Conservation (phyloP, 2,888 invertebrate genomes). For the Drosophila parthenogenetica region DNA sequence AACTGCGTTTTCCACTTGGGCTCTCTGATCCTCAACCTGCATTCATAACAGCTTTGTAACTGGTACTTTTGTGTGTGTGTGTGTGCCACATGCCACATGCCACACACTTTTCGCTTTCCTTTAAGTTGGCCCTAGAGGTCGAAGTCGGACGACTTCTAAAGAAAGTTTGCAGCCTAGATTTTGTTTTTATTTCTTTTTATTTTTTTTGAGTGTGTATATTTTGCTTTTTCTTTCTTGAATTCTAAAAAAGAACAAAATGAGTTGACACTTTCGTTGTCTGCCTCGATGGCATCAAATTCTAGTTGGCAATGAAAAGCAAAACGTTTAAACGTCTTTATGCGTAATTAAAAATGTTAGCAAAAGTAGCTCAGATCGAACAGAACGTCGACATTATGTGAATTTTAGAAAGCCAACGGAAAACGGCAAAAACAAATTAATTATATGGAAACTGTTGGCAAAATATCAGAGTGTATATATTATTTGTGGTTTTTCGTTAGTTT, state of each 20-base stretch:
- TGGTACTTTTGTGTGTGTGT: slow-evolving; percentile 28
- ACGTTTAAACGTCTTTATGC: slow-evolving; percentile 55
- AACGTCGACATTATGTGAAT: slow-evolving; percentile 15
- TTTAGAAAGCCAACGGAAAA: slow-evolving; percentile 65
- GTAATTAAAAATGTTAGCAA: slow-evolving; percentile 68
- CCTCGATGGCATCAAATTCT: slow-evolving; percentile 73
- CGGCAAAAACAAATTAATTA: slow-evolving; percentile 62
- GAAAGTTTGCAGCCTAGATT: slow-evolving; percentile 63
- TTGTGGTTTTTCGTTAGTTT: not conserved
- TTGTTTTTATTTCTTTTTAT: slow-evolving; percentile 2
- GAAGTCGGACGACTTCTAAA: slow-evolving; percentile 25
- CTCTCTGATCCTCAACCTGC: slow-evolving; percentile 39
- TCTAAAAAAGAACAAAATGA: slow-evolving; percentile 26
- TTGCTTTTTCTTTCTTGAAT: slow-evolving; percentile 20
- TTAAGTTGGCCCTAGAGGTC: slow-evolving; percentile 35
- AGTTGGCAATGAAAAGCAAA: slow-evolving; percentile 75
- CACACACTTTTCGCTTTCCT: slow-evolving; percentile 70
- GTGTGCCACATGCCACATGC: slow-evolving; percentile 52
- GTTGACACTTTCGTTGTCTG: slow-evolving; percentile 62
- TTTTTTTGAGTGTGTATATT: not conserved
- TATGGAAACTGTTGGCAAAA: slow-evolving; percentile 55
- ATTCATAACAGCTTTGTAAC: slow-evolving; percentile 19
- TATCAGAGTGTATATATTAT: slow-evolving; percentile 19
- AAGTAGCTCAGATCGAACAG: slow-evolving; percentile 64
- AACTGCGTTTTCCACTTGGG: slow-evolving; percentile 19